Conservation (phyloP, 2,888 invertebrate species). For the Plebejus melissa region DNA sequence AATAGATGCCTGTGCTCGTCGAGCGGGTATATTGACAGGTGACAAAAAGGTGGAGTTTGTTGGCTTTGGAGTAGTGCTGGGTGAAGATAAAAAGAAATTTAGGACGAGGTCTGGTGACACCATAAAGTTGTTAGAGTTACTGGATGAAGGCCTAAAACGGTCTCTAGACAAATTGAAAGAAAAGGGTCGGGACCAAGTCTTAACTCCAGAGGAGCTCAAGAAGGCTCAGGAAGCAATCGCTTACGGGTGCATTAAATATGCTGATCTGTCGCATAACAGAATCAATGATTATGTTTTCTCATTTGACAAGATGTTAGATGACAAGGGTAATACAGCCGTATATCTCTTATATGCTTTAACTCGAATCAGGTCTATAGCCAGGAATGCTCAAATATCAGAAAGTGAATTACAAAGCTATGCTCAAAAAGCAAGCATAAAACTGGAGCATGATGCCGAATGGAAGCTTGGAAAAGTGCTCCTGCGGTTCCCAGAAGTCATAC, state of each 20-base stretch:
- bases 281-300: conserved; percentile 97
- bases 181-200: conserved; percentile 90
- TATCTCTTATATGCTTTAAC: conserved; percentile 97
- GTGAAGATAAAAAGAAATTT: conserved; percentile 99
- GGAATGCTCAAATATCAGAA: conserved; percentile 84
- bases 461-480: conserved; percentile 93
- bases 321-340: conserved; percentile 98
- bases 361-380: conserved; percentile 93
- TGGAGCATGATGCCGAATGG: conserved; percentile 96
- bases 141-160: conserved; percentile 94
- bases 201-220: conserved; percentile 88
- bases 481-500: conserved; percentile 91
- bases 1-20: conserved; percentile 88
- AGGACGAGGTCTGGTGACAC: conserved; percentile 99
- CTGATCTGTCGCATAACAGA: conserved; percentile 96
- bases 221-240: conserved; percentile 94
- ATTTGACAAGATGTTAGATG: conserved; percentile 99
- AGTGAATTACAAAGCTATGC: conserved; percentile 81
- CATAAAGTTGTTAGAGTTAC: conserved; percentile 89
- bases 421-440: conserved; percentile 78
- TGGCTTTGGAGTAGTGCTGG: conserved; percentile 97
- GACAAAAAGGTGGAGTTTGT: conserved; percentile 92
- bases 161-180: conserved; percentile 90
- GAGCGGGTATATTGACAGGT: conserved; percentile 83
- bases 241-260: conserved; percentile 99